Conservation (phyloP, 2,888 invertebrate species). For the Chouioia cunea region DNA sequence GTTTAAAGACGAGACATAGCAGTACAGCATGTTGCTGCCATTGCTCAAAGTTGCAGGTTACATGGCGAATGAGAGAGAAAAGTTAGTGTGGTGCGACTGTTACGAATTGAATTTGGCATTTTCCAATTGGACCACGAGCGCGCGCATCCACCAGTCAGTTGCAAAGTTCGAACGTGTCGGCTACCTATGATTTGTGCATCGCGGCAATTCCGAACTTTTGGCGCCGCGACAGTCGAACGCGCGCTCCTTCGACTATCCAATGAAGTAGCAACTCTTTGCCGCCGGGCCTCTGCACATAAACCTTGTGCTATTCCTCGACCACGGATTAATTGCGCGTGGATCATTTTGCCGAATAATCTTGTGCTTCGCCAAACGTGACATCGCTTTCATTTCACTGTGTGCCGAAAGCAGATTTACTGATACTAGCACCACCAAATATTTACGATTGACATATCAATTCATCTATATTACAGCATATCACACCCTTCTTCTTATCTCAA, state of each 20-base stretch:
- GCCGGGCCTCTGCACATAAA: too few species aligned
- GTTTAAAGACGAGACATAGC: constrained; percentile 30
- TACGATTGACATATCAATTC: too few species aligned
- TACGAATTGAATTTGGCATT: constrained; percentile 55
- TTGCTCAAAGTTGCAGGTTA: constrained; percentile 5
- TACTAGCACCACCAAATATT: too few species aligned
- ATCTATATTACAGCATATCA: too few species aligned
- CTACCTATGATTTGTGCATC: constrained; percentile 56
- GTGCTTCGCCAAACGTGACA: too few species aligned
- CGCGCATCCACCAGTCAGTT: constrained; percentile 13
- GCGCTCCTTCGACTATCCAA: constrained; percentile 15
- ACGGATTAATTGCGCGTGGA: too few species aligned
- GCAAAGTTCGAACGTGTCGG: constrained; percentile 42
- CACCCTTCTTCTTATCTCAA: too few species aligned
- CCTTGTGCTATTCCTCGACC: too few species aligned
- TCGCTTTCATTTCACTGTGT: too few species aligned
- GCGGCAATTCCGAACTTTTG: constrained; percentile 40
- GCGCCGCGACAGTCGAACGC: background rate
- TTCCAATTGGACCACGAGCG: constrained; percentile 36
- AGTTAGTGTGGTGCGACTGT: constrained; percentile 20
- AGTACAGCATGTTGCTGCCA: too few species aligned
- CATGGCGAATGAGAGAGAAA: background rate
- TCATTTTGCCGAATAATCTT: too few species aligned
- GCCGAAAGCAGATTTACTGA: too few species aligned
- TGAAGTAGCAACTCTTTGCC: background rate